Conservation (phyloP, 2,888 invertebrate species). For the Xylophagus ater region DNA sequence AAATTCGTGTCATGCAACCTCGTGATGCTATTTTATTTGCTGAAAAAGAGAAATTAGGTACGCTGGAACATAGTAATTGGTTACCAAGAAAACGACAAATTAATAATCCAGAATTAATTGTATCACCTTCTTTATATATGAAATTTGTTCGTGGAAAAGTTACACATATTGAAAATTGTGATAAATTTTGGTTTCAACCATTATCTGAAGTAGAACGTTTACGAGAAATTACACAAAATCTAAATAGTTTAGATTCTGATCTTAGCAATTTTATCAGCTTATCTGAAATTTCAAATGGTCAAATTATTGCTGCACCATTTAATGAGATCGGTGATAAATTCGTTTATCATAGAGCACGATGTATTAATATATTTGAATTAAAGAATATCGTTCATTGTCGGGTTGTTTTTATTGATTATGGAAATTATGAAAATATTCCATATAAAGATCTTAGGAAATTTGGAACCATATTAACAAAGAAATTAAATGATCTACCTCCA, state of each 20-base stretch:
- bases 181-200: conserved; percentile 36
- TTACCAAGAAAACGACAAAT: conserved; percentile 24
- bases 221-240: conserved; percentile 30
- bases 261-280: conserved; percentile 24
- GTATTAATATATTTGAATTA: conserved; percentile 39
- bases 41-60: conserved; percentile 28
- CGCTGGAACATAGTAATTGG: conserved; percentile 26
- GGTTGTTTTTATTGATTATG: conserved; percentile 69
- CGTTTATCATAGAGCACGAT: conserved; percentile 47
- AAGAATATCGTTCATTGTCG: conserved; percentile 20
- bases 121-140: conserved; percentile 47
- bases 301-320: conserved; percentile 49
- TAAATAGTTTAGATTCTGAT: conserved; percentile 33
- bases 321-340: conserved; percentile 29
- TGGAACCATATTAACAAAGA: conserved; percentile 20
- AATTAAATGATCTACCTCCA: conserved; percentile 40
- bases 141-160: conserved; percentile 41
- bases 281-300: conserved; percentile 36
- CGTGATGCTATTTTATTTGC: conserved; percentile 43
- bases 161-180: conserved; percentile 37
- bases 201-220: conserved; percentile 25
- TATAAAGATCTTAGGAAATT: conserved; percentile 40
- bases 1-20: conserved; percentile 29
- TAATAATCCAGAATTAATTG: conserved; percentile 43
- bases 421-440: conserved; percentile 45